phyloP scores from a whole-genome alignment of 2,888 invertebrate genomes.

The Diarsia dahlii region DNA sequence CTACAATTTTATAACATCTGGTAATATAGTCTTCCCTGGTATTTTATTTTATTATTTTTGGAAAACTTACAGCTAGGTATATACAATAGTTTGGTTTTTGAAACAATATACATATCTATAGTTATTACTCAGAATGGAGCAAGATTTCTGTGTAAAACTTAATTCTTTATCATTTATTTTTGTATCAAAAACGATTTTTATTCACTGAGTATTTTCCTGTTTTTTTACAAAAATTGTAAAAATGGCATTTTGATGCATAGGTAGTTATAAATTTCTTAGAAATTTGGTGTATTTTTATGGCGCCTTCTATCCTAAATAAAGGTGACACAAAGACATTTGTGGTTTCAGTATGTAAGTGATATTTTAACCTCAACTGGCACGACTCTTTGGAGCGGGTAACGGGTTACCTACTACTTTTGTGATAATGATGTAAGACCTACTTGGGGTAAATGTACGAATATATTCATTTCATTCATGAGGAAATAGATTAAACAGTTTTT shows the following conservation, averaged over 20 bases:
- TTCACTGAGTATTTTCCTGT: background rate
- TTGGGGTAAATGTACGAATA: background rate
- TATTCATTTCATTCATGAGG: conserved; percentile 4
- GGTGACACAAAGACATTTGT: conserved; percentile 28
- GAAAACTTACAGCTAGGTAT: too few species aligned
- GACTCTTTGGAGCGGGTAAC: background rate
- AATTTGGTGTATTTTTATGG: background rate
- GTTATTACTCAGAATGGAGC: background rate
- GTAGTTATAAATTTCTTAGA: background rate
- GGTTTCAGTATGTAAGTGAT: conserved; percentile 35
- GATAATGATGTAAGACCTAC: conserved; percentile 2
- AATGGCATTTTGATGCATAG: background rate
- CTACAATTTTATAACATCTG: too few species aligned
- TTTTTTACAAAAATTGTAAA: background rate
- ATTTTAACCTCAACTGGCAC: conserved; percentile 45
- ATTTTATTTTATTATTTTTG: too few species aligned
- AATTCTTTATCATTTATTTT: background rate
- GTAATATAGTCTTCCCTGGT: too few species aligned
- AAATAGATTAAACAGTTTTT: background rate
- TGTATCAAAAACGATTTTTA: background rate
- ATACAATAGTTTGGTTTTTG: too few species aligned
- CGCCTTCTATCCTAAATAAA: background rate
- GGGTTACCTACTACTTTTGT: background rate
- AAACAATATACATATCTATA: too few species aligned
- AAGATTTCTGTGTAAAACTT: background rate